These are phyloP conservation scores for Eulemur albifrons DNA, from an alignment of 2,797 vertebrate species.

Conservation along the genomic window DNA sequence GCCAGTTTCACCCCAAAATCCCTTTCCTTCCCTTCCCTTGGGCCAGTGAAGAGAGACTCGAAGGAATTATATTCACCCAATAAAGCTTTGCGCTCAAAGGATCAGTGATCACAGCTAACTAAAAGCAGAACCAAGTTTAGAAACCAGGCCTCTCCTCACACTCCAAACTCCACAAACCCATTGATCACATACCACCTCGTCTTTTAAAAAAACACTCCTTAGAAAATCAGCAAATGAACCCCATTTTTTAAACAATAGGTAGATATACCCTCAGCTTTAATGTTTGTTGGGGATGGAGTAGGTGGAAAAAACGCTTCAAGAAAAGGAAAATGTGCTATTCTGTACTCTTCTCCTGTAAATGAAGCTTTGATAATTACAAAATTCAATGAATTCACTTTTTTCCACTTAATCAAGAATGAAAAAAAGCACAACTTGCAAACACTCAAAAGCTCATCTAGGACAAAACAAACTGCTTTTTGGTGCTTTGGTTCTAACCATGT, in stretches of 20 bases:
- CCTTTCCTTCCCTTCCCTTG: too few species aligned
- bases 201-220: neutral
- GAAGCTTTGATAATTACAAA: neutral
- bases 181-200: neutral
- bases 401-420: neutral
- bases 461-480: neutral
- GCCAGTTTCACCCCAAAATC: too few species aligned
- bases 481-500: neutral
- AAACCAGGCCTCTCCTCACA: neutral
- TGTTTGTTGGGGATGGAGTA: neutral
- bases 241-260: neutral
- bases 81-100: neutral
- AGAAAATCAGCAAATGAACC: neutral
- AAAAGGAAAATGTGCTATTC: neutral
- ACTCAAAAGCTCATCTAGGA: neutral
- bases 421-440: neutral
- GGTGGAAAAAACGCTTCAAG: neutral
- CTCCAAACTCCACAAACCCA: neutral
- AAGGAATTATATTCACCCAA: neutral
- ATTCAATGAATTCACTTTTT: neutral
- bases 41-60: neutral
- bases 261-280: neutral
- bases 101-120: neutral
- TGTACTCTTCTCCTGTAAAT: neutral
- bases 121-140: neutral